Evolutionary conservation across 2,888 invertebrate species (phyloP), one percentile per base, ranked within the genome.

Genomic region (Craniophora ligustri): DNA sequence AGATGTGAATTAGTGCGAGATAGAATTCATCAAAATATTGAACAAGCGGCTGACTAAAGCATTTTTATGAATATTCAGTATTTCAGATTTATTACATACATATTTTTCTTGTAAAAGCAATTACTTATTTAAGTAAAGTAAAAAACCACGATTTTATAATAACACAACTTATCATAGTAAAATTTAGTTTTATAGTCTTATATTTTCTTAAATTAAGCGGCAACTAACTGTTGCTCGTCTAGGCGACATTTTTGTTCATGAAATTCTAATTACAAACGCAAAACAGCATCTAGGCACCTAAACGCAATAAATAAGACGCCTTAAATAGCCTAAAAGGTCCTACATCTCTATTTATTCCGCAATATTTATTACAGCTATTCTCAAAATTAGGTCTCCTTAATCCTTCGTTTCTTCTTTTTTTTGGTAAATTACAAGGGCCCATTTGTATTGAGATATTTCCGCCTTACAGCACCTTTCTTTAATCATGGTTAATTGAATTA

Each of bases 201-300:
- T n/a, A n/a, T n/a, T n/a, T n/a, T n/a, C n/a, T n/a, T n/a, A n/a
- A 26, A 26, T 5, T n/a, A 3, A 26, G n/a, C 2, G 23, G 15
- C 18, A 21, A 39, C 38, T 23, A 5, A 34, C 28, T 10, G 44
- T 11, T 14, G 47, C 40, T 2, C 23, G 48, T 65, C 36, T 56
- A 4, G 5, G 8, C 10, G 11, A 45, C 44, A 65, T 26, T 26
- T 21, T 32, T 44, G 57, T 45, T 57, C 57, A 40, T 38, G 61
- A 71, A 66, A 66, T 70, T 59, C 67, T 66, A 66, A 66, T 66
- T 71, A 71, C 40, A 30, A 58, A 48, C 71, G 23, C 49, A 49
- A 35, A 45, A 34, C 30, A 40, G 58, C 42, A 41, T 57, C 70
- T 57, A 70, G 66, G 32, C 48, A 40, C 66, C 66, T 65, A 47